Percentiles rank a stretch among this genome's conserved stretches.
phyloP scores from a whole-genome alignment of 2,113 vertebrate genomes.

The Miniopterus natalensis region DNA sequence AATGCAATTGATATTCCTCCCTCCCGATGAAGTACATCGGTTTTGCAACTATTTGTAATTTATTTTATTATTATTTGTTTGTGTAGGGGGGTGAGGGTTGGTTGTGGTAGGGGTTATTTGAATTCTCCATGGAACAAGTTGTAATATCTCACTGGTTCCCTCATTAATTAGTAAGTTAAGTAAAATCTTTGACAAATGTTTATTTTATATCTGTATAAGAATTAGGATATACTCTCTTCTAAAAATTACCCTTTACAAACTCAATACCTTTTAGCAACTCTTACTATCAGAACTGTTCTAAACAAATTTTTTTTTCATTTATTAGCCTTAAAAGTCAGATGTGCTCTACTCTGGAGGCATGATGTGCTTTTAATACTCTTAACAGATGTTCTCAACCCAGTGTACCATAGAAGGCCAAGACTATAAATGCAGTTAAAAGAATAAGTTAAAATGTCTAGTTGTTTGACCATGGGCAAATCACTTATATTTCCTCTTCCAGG shows the following conservation, averaged over 20 bases:
- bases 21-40: background rate
- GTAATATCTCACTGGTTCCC: background rate
- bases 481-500: slow-evolving; percentile 71
- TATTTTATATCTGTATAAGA: background rate
- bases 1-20: background rate
- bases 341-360: background rate
- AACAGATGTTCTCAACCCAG: slow-evolving; percentile 6
- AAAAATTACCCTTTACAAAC: background rate
- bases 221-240: background rate
- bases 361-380: slow-evolving; percentile 41
- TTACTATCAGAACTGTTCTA: background rate
- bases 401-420: slow-evolving; percentile 1
- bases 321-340: slow-evolving; percentile 48
- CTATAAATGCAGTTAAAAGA: slow-evolving; percentile 59
- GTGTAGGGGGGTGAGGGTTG: background rate
- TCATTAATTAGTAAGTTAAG: background rate
- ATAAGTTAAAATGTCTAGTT: slow-evolving; percentile 60
- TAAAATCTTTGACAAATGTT: background rate
- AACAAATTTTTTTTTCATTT: slow-evolving; percentile 54
- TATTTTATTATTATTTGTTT: background rate
- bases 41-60: background rate
- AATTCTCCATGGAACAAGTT: background rate
- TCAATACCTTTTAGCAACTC: slow-evolving; percentile 2
- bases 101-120: background rate
- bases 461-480: slow-evolving; percentile 46